Base-by-base conservation (phyloP, 2,113 vertebrate species). In the Clinocottus analis region DNA sequence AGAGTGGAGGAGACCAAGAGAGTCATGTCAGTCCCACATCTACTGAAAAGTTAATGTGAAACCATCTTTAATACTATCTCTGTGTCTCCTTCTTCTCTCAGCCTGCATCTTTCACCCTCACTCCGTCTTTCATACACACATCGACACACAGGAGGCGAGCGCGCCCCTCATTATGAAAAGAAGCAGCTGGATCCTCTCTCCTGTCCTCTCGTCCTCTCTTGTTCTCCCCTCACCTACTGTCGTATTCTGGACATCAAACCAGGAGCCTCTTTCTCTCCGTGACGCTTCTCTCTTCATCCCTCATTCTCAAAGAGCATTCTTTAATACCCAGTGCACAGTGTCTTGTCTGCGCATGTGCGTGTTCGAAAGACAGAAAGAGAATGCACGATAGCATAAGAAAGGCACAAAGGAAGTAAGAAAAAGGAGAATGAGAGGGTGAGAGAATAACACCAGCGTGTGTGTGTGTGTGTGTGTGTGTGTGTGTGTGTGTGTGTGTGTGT, bases 41-140 rank as follows among this genome's bases (percentile, higher is more conserved):
- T 91, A 64, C 82, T 93, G 80, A 93, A 93, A 93, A 90, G 83
- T 93, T 93, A 91, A 93, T 93, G 88, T 71, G 49, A 82, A 87
- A 60, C 68, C 72, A 75, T 82, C 85, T 90, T 93, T 77, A 84
- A 90, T 83, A 84, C 64, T 64, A 72, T 14, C 64, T 85, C 39
- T 76, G 63, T 79, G 45, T 83, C 14, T 85, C 39, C 60, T 71
- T 80, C 73, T 29, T 25, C 51, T 23, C 51, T 21, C 35, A 67
- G 53, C 53, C 69, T 53, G 51, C n/a, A 27, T 82, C 71, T 45
- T 27, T 41, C 43, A 10, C 37, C 33, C 43, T 39, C 33, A 66
- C 65, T 39, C 31, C 14, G 47, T 65, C 16, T 35, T 19, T 13
- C 59, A 37, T 3, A 35, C 37, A 55, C 55, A 68, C 58, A 60